Evolutionary conservation across 2,797 vertebrate species (phyloP), one percentile per base, ranked within the genome.

Genomic region (Diplodus sargus): DNA sequence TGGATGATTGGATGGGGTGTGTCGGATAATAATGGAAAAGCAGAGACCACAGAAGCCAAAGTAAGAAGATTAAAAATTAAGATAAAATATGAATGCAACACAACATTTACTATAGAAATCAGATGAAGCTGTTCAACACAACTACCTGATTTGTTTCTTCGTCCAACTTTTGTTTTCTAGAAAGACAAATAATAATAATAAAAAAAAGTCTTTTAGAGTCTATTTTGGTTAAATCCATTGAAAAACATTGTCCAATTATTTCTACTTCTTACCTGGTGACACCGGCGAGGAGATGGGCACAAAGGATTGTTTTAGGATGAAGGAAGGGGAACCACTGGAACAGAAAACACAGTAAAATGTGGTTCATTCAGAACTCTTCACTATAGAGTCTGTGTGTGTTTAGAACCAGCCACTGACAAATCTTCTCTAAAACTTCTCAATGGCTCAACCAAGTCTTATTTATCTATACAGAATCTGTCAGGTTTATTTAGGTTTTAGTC

Each of bases 111-210:
- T 63, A 71, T 52, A 58, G 8, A 83, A 66, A 75, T 30, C 22
- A 48, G 66, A 87, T 15, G 2, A 45, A 28, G 56, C 20, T 28
- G 62, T 52, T 5, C 22, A 28, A 3, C 51, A 8, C 3, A 70
- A 72, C 34, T 91, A 98, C 97, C 97, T 96, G 86, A 97, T 94
- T 74, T 96, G 96, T 59, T 97, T 97, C 92, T 95, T 97, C 72
- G 94, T 95, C 97, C 97, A 98, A 42, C 91, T 90, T 81, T 95
- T 96, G 76, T 95, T 95, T 74, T 97, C 97, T 95, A 94, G 84
- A 87, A 87, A 51, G 49, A 85, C 47, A 79, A 20, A n/a, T 8
- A 15, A 17, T 34, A 2, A 25, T 4, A 30, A 4, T 3, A 57
- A 34, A 6, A 6, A 57, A 4, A 51, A 67, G 30, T 71, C n/a